These are phyloP conservation scores for Teleopsis dalmanni DNA, from an alignment of 1,140 invertebrate genomes.

Conservation along the genomic window DNA sequence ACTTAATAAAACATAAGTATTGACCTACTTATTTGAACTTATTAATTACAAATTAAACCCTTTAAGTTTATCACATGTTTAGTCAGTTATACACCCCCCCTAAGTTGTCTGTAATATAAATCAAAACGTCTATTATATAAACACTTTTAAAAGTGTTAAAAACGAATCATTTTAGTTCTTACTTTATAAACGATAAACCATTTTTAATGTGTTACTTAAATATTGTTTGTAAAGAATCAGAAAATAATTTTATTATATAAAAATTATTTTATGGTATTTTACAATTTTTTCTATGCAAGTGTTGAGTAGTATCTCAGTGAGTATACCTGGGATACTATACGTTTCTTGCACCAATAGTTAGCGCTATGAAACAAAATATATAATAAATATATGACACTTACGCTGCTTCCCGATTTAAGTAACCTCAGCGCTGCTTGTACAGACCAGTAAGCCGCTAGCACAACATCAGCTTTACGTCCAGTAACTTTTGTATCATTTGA, in stretches of 20 bases:
- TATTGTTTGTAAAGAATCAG: background rate
- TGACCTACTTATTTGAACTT: background rate
- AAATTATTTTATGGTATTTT: background rate
- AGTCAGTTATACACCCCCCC: too few species aligned
- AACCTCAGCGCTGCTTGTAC: conserved; percentile 89
- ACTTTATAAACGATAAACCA: too few species aligned
- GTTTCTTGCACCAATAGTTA: conserved; percentile 16
- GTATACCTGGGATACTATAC: conserved; percentile 21
- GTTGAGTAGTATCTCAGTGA: conserved; percentile 23
- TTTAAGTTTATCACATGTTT: too few species aligned
- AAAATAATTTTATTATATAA: background rate
- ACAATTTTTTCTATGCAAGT: conserved; percentile 19
- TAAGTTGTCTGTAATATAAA: too few species aligned
- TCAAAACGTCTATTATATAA: background rate
- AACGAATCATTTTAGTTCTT: too few species aligned
- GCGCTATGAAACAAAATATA: background rate
- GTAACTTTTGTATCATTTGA: conserved; percentile 61
- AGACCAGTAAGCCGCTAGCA: conserved; percentile 89
- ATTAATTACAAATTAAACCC: background rate
- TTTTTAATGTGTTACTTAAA: background rate
- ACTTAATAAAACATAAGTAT: too few species aligned
- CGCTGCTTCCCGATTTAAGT: conserved; percentile 84
- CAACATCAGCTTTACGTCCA: conserved; percentile 89
- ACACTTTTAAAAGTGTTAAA: background rate
- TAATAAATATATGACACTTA: conserved; percentile 39